Base-by-base conservation (phyloP, 1,140 invertebrate species). In the Lucilia cuprina region DNA sequence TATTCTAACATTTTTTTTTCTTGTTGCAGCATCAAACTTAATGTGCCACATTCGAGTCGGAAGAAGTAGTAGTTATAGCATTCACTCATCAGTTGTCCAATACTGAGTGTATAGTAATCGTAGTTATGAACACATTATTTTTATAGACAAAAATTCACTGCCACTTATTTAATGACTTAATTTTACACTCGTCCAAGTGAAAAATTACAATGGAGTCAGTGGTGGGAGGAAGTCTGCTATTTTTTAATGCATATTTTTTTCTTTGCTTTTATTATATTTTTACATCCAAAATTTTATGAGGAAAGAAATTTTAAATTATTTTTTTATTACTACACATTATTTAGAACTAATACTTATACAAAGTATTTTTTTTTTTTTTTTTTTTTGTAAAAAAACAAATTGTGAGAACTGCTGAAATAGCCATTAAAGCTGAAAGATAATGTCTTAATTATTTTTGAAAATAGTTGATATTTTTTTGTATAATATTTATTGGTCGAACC, bases 111-210 rank as follows among this genome's bases (percentile, higher is more conserved):
- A 49, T 55, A 55, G 50, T 55, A 19, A 12, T 77, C 50, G 74
- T 77, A 41, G 34, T 77, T 55, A 35, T 35, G 74, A 34, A 77
- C 74, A 77, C 74, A 77, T 77, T 77, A 77, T 41, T 77, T 77
- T 77, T 41, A 77, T 77, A 35, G 35, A 34, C 74, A 41, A 77
- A 77, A 77, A 77, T 77, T 77, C 74, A 77, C 74, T 77, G 50
- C 50, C 74, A 77, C 74, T 77, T 13, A 77, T 14, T 77, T 77
- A 77, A 77, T 77, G 74, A 77, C 74, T 77, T 77, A 77, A 77
- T 77, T 77, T 77, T 77, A 77, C 74, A 77, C 74, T 77, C 74
- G 74, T 77, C 74, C 74, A 77, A 77, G 50, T 77, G 74, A 77
- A 77, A 77, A 77, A 77, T 77, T 77, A 77, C 30, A 77, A 77